Percentiles rank a stretch among this genome's conserved stretches.
phyloP scores from a whole-genome alignment of 2,797 vertebrate genomes.

The Leptoclinus maculatus region DNA sequence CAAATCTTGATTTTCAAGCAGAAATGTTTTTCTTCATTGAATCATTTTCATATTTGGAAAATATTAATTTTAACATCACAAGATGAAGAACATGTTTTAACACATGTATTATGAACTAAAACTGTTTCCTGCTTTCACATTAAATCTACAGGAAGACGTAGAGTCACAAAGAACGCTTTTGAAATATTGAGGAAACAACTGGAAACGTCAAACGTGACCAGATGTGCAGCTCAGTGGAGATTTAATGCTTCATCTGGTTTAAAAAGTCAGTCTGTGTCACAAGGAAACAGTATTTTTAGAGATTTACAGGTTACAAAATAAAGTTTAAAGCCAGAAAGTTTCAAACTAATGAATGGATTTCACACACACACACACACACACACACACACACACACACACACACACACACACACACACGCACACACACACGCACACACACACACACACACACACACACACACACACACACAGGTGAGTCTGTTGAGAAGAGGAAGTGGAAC shows the following conservation, averaged over 20 bases:
- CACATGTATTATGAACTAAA: background rate
- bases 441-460: no score
- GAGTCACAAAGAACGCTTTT: background rate
- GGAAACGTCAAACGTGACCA: background rate
- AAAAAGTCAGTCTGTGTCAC: background rate
- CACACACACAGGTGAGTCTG: background rate
- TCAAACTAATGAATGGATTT: background rate
- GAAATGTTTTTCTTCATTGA: background rate
- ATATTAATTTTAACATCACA: background rate
- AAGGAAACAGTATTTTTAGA: background rate
- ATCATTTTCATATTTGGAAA: background rate
- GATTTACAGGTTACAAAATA: background rate
- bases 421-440: no score
- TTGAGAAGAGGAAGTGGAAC: background rate
- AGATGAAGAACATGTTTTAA: background rate
- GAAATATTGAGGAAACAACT: background rate
- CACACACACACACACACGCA: no score
- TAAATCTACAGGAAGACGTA: background rate
- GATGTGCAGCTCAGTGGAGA: background rate
- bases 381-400: no score
- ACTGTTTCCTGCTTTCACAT: no score
- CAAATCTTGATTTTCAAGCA: background rate
- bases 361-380: no score
- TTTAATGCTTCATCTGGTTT: background rate
- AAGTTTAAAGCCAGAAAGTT: background rate